Base-by-base conservation (phyloP, 2,113 vertebrate species). In the Cyrtonyx montezumae region DNA sequence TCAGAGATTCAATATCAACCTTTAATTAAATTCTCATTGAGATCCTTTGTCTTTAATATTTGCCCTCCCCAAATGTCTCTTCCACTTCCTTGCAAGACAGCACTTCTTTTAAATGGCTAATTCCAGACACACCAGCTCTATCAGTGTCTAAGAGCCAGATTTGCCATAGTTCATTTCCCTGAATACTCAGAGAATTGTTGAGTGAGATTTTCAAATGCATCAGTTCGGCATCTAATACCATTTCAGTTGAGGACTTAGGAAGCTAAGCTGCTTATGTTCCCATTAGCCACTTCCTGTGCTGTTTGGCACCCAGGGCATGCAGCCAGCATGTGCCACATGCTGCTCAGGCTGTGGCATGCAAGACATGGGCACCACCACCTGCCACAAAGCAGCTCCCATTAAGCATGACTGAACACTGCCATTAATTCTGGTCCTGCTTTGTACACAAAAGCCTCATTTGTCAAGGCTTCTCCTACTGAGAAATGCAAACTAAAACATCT, bases 401-500 rank as follows among this genome's bases (percentile, higher is more conserved):
- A 81, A 82, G 84, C 84, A 94, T 2, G 1, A 82, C 82, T 78
- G 75, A 95, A 89, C 36, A 81, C 71, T 94, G 82, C 87, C 87
- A 78, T 89, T 89, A 89, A 91, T 85, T 70, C 94, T 85, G 73
- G 87, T n/a, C 82, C 81, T 15, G 46, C 71, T 92, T 83, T 68
- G 17, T 48, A 74, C 68, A 94, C 81, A 91, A 89, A 92, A 91
- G 68, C 51, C 75, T 70, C 49, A 91, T 91, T 93, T 87, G 79
- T 90, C 62, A 80, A 59, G 18, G n/a, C 92, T 79, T 87, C 63
- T 94, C 81, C 87, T 82, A 67, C 84, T 74, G 67, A 91, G 89
- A 95, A 90, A 83, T 75, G 73, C 84, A 90, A 94, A 86, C 73
- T 91, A 83, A 83, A 94, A 93, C 84, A 94, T 85, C 84, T 94